These are phyloP conservation scores for Anas bernieri DNA, from an alignment of 2,797 vertebrate species.

Conservation along the genomic window DNA sequence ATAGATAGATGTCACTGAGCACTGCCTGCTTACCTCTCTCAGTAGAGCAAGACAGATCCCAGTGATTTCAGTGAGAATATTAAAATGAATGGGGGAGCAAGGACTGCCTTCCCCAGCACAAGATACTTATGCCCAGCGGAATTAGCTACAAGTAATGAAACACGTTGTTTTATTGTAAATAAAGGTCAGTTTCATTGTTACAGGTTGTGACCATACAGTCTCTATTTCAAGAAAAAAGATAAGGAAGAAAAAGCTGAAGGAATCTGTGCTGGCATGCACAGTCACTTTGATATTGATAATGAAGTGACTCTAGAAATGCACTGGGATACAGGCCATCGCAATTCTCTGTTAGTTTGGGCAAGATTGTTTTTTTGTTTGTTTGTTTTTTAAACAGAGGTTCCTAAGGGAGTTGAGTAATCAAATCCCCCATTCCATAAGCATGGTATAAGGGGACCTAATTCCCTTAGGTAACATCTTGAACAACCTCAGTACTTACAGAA, in stretches of 20 bases:
- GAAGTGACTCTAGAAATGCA: slow-evolving; percentile 14
- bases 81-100: neutral
- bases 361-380: neutral
- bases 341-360: neutral
- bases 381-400: neutral
- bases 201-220: neutral
- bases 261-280: slow-evolving; percentile 27
- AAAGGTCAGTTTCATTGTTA: neutral
- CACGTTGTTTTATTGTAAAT: neutral
- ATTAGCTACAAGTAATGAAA: neutral
- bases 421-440: neutral
- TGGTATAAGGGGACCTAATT: neutral
- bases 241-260: slow-evolving; percentile 7
- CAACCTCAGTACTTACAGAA: neutral
- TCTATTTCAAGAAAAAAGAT: neutral
- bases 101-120: neutral
- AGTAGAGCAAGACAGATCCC: slow-evolving; percentile 14
- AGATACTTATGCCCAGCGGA: neutral
- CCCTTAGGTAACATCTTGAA: neutral
- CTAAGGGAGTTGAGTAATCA: neutral
- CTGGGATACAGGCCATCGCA: neutral
- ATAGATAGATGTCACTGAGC: neutral
- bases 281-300: neutral
- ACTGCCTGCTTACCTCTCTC: slow-evolving; percentile 12
- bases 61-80: neutral